These are phyloP conservation scores for Gallinago jamesoni DNA, from an alignment of 2,113 vertebrate species.

Conservation along the genomic window DNA sequence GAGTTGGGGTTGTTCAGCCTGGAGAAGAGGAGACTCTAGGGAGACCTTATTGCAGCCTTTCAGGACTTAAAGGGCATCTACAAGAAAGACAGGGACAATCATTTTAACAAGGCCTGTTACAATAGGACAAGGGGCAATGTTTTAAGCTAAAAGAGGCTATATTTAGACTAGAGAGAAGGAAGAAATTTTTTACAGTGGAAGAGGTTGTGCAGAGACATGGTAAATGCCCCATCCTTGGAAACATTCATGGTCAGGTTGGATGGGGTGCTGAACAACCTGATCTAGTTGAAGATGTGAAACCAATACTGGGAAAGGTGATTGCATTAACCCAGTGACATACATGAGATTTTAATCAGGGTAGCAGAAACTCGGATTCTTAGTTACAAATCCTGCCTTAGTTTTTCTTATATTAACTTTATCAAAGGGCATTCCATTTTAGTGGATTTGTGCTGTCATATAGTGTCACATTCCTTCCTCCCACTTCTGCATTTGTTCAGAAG, in stretches of 20 bases:
- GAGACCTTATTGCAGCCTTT: background rate
- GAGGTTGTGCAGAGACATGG: too few species aligned
- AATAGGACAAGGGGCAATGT: too few species aligned
- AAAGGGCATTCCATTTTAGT: background rate
- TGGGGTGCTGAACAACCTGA: background rate
- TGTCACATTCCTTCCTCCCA: background rate
- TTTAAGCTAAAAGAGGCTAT: too few species aligned
- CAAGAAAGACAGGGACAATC: background rate
- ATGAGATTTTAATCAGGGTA: background rate
- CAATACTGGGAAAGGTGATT: background rate
- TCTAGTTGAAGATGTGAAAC: background rate
- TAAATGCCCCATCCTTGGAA: background rate
- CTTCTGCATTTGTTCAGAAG: background rate
- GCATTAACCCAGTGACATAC: background rate
- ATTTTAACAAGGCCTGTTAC: too few species aligned
- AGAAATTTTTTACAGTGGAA: background rate
- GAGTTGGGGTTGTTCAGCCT: too few species aligned
- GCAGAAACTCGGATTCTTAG: background rate
- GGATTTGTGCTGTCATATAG: background rate
- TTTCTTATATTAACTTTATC: background rate
- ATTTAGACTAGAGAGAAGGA: background rate
- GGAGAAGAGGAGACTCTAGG: background rate
- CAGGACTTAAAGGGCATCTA: background rate
- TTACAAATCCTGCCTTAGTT: background rate
- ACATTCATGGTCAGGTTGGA: background rate